Conservation (phyloP, 2,113 vertebrate genomes). For the Tragulus kanchil region DNA sequence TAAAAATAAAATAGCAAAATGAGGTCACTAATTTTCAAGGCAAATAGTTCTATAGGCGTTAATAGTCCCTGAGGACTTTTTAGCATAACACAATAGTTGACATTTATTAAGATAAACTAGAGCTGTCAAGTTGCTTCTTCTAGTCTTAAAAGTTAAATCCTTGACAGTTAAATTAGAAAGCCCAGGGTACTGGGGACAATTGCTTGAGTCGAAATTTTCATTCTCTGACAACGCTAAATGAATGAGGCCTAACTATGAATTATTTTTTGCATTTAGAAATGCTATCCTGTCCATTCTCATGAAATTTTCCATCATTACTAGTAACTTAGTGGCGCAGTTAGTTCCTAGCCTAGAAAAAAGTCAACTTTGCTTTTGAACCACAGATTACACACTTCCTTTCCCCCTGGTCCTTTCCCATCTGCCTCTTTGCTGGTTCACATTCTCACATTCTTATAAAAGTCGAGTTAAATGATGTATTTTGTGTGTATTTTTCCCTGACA, state of each 20-base stretch:
- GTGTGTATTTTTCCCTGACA: background rate
- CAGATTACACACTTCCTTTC: rapidly evolving
- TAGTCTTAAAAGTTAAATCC: slow-evolving; percentile 27
- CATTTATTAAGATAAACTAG: slow-evolving; percentile 43
- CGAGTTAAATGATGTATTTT: background rate
- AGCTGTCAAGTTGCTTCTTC: slow-evolving; percentile 30
- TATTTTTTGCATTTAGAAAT: slow-evolving; percentile 21
- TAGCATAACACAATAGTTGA: background rate
- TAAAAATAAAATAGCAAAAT: slow-evolving; percentile 39
- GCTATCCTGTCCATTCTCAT: background rate
- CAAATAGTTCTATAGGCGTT: background rate
- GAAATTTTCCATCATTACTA: background rate
- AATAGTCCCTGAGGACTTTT: background rate
- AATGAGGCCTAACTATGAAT: background rate
- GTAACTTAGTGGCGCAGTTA: background rate
- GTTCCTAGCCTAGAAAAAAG: background rate
- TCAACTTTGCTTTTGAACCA: background rate
- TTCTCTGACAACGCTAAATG: background rate
- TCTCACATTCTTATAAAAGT: background rate
- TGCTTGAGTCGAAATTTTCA: background rate
- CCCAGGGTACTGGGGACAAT: background rate
- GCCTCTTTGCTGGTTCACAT: background rate
- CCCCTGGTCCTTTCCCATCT: rapidly evolving
- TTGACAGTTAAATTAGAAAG: slow-evolving; percentile 9
- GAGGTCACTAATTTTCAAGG: background rate